These are phyloP conservation scores for Acrossocheilus wenchowensis DNA, from an alignment of 2,797 vertebrate genomes.

Conservation along the genomic window DNA sequence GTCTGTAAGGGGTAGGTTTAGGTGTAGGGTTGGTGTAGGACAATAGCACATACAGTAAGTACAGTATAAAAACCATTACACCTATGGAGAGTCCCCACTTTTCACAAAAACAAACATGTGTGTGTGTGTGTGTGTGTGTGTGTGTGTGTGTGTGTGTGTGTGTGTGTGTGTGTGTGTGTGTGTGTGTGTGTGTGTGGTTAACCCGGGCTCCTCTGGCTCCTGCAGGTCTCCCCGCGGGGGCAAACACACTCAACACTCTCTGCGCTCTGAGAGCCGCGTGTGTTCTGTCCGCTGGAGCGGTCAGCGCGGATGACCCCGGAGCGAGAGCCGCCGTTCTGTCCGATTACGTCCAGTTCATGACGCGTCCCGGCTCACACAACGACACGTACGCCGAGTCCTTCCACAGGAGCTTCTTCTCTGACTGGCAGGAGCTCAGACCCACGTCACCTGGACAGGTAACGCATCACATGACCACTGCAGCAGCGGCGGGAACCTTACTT, in stretches of 20 bases:
- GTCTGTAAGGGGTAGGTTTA: no score
- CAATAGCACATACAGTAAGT: no score
- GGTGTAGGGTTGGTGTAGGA: no score
- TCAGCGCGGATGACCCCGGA: slow-evolving; percentile 51
- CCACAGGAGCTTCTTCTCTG: slow-evolving; percentile 73
- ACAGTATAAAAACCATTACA: no score
- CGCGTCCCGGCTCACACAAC: slow-evolving; percentile 63
- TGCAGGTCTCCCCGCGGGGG: slow-evolving; percentile 71
- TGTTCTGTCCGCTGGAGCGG: slow-evolving; percentile 48
- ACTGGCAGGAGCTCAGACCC: slow-evolving; percentile 69
- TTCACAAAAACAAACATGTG: no score
- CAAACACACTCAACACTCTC: slow-evolving; percentile 74
- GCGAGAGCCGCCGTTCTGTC: slow-evolving; percentile 68
- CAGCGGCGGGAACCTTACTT: no score
- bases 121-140: no score
- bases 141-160: no score
- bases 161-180: no score
- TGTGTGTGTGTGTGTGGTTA: no score
- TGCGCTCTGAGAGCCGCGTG: slow-evolving; percentile 66
- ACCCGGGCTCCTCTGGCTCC: background rate
- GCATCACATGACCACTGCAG: no score
- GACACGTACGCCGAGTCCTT: slow-evolving; percentile 78
- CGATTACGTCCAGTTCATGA: slow-evolving; percentile 73
- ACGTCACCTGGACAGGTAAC: slow-evolving; percentile 58
- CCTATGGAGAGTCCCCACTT: no score